Conservation (phyloP, 2,113 vertebrate genomes). For the Rhynchomys soricoides region DNA sequence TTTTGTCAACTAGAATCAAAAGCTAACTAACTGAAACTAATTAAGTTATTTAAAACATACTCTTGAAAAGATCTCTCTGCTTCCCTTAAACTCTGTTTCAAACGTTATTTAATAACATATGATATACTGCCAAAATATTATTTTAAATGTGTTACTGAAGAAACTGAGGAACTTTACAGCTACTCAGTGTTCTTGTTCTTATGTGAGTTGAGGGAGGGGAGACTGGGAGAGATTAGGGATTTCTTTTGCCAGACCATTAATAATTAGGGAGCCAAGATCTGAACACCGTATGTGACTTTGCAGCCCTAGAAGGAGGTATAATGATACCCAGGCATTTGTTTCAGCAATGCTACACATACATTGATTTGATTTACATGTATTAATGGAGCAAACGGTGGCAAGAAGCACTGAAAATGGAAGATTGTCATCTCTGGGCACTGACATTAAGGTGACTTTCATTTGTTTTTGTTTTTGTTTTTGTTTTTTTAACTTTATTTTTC, state of each 20-base stretch:
- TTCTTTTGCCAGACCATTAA: neutral
- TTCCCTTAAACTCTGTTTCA: neutral
- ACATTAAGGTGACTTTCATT: neutral
- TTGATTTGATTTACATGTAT: neutral
- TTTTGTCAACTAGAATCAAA: neutral
- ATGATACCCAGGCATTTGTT: neutral
- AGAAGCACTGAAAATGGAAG: neutral
- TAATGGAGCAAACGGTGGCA: neutral
- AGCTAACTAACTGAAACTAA: neutral
- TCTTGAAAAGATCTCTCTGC: neutral
- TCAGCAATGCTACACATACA: neutral
- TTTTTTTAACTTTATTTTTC: conserved; percentile 7
- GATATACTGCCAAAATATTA: neutral
- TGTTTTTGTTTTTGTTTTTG: too few species aligned
- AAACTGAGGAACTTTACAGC: neutral
- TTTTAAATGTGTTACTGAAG: neutral
- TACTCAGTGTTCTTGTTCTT: neutral
- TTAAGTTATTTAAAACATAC: neutral
- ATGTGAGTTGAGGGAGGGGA: neutral
- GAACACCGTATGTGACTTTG: neutral
- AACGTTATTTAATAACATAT: conserved; percentile 12
- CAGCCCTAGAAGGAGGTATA: neutral
- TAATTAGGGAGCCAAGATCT: neutral
- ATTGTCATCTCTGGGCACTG: neutral
- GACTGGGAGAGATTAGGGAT: neutral